A percentile compares a stretch with the other conserved stretches of the same genome.
These are phyloP conservation scores for Eospalax fontanierii DNA, from an alignment of 2,797 vertebrate species.

Conservation along the genomic window DNA sequence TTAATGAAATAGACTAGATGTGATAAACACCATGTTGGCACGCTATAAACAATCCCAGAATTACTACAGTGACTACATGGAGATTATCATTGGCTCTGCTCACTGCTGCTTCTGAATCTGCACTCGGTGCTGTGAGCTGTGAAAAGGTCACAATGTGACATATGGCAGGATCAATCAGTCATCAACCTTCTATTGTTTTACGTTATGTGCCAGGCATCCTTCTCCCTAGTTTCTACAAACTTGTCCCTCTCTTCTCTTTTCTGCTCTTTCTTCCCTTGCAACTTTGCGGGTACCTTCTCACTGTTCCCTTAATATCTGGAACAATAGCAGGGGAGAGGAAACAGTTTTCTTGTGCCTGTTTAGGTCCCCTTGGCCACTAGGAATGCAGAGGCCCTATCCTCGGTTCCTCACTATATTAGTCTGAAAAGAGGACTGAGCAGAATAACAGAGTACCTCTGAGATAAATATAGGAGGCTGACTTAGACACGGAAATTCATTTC, in stretches of 20 bases:
- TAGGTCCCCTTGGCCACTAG: too few species aligned
- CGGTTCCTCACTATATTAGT: rapidly evolving
- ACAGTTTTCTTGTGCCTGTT: neutral
- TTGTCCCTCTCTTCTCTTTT: neutral
- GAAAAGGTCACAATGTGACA: neutral
- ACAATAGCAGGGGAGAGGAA: neutral
- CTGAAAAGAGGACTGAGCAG: neutral
- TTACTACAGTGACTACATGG: neutral
- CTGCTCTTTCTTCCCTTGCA: neutral
- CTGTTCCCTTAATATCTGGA: neutral
- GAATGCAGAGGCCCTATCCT: too few species aligned
- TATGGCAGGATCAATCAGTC: neutral
- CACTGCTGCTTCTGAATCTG: neutral
- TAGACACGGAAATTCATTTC: neutral
- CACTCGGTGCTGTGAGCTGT: neutral
- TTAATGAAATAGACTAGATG: neutral
- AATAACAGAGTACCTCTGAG: neutral
- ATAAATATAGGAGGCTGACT: too few species aligned
- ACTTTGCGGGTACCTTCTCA: neutral
- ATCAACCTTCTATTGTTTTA: neutral
- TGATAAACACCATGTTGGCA: neutral
- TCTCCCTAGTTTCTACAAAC: neutral
- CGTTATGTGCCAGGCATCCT: neutral
- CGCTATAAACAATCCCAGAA: neutral
- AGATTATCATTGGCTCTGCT: neutral